Base-by-base conservation (phyloP, 2,797 vertebrate species). In the Leptodactylus fallax region DNA sequence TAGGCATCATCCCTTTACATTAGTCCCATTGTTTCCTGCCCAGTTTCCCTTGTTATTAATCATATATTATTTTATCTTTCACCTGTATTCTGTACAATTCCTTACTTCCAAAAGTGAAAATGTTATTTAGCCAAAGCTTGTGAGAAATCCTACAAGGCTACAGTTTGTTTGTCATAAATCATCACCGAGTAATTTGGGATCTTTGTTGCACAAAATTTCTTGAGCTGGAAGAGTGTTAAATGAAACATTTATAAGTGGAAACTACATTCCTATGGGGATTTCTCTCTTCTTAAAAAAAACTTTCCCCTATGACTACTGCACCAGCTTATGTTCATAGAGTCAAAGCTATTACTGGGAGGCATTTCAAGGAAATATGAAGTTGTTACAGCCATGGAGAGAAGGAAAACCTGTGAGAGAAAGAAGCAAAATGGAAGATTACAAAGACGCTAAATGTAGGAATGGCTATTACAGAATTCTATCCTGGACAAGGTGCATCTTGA, bases 241-340 rank as follows among this genome's bases (percentile, higher is more conserved):
- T 92, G 91, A 93, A 92, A 89, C 90, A 93, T 92, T 93, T 93
- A 91, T 92, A 92, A 91, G 92, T 90, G 91, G 92, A 93, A 93
- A 90, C 89, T 63, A 77, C 0, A 0, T 90, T 91, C 91, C 92
- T 25, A 0, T 87, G 90, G 94, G 90, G 85, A 90, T 92, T 89
- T 25, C 85, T 92, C 91, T 91, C 91, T 92, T 91, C 53, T 88
- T 84, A 71, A 71, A 88, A 87, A n/a, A 79, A 88, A 60, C 25
- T 85, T 79, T 81, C 82, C 82, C 87, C 11, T 72, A 80, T 65
- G 87, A 85, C 55, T 72, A 61, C 82, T 90, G 78, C 89, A 83
- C 87, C 60, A 79, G 89, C 85, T 72, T 67, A 83, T 74, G 89
- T 90, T 85, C 65, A 88, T 83, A 86, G 90, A 90, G 90, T 90